phyloP scores from a whole-genome alignment of 2,113 vertebrate genomes.

The Callipepla californica region DNA sequence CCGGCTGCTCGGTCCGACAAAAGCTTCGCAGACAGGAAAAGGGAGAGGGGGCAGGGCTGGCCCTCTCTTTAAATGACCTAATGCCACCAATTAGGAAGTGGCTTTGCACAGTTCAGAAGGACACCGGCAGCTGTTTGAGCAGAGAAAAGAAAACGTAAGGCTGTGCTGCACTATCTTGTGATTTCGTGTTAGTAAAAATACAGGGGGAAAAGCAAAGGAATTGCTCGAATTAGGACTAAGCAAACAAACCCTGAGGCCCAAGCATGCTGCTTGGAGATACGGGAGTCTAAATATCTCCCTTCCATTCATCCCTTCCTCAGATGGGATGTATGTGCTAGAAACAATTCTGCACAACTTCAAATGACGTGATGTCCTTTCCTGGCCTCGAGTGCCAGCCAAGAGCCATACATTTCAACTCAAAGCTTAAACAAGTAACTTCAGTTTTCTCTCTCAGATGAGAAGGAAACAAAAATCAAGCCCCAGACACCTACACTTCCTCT shows the following conservation, averaged over 20 bases:
- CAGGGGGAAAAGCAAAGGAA: not conserved
- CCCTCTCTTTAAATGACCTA: constrained; percentile 59
- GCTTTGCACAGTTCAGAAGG: not conserved
- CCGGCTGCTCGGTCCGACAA: not conserved
- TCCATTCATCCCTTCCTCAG: not conserved
- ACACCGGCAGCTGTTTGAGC: constrained; percentile 35
- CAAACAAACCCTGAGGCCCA: not conserved
- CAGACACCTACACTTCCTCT: not conserved
- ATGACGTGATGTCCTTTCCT: not conserved
- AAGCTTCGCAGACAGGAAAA: constrained; percentile 50
- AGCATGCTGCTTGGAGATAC: not conserved
- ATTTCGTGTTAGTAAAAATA: not conserved
- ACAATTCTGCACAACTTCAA: not conserved
- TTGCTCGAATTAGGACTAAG: not conserved
- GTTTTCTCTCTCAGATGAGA: not conserved
- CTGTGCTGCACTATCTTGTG: not conserved
- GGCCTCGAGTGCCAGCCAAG: not conserved
- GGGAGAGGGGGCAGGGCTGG: not conserved
- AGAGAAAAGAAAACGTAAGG: not conserved
- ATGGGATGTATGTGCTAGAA: not conserved
- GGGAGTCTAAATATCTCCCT: not conserved
- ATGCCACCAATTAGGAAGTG: constrained; percentile 54
- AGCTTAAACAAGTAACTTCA: not conserved
- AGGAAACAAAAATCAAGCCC: not conserved
- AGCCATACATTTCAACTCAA: not conserved